phyloP scores from a whole-genome alignment of 1,140 invertebrate species.

The Manduca sexta region DNA sequence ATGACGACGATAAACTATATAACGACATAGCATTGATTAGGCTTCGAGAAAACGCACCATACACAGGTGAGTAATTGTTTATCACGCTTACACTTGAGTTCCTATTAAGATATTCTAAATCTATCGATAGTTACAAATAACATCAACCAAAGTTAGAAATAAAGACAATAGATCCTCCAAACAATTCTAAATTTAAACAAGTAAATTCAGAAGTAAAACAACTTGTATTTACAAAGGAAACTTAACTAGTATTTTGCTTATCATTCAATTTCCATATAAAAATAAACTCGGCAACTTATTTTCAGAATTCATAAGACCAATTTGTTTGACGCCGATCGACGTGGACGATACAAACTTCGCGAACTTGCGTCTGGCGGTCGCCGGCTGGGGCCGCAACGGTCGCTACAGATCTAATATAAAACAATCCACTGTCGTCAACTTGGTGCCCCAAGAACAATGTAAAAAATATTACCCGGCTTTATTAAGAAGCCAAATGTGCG shows the following conservation, averaged over 20 bases:
- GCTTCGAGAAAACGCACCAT: slow-evolving; percentile 37
- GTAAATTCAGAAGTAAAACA: too few relatives aligned
- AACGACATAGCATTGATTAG: slow-evolving; percentile 56
- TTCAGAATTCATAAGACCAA: slow-evolving; percentile 55
- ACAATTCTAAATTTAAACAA: too few relatives aligned
- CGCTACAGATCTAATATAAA: slow-evolving; percentile 37
- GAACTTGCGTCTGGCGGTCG: slow-evolving; percentile 43
- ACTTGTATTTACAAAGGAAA: too few relatives aligned
- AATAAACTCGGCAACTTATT: slow-evolving; percentile 2
- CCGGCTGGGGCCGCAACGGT: slow-evolving; percentile 56
- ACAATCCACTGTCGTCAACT: slow-evolving; percentile 48
- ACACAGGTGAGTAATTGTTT: slow-evolving; percentile 36
- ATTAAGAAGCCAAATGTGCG: slow-evolving; percentile 40
- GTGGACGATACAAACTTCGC: slow-evolving; percentile 42
- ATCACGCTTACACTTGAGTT: too few relatives aligned
- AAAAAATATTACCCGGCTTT: slow-evolving; percentile 35
- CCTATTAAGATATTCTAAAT: too few relatives aligned
- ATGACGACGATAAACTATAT: slow-evolving; percentile 33
- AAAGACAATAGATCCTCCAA: too few relatives aligned
- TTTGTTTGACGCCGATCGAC: slow-evolving; percentile 49
- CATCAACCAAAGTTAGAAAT: too few relatives aligned
- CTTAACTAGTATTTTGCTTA: too few relatives aligned
- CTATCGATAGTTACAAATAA: too few relatives aligned
- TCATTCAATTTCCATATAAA: too few relatives aligned
- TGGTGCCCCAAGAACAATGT: slow-evolving; percentile 45